These are phyloP conservation scores for Magallana nippona DNA, from an alignment of 2,888 invertebrate genomes.

Conservation along the genomic window DNA sequence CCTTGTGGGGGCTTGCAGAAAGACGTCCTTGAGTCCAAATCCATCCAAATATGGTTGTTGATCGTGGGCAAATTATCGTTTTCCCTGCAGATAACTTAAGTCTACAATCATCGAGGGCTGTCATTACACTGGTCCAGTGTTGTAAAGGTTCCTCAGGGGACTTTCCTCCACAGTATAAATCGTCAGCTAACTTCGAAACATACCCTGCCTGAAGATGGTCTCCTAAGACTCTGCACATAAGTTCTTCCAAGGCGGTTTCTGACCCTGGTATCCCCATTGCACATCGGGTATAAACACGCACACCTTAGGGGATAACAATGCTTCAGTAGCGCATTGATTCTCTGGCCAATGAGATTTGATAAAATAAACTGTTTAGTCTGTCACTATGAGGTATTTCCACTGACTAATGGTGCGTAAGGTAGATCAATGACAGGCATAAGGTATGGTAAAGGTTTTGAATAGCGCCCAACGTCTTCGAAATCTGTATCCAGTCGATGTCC, in stretches of 20 bases:
- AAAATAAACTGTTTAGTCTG: slow-evolving; percentile 60
- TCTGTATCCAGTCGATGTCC: slow-evolving; percentile 59
- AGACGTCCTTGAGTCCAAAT: slow-evolving; percentile 54
- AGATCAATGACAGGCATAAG: slow-evolving; percentile 55
- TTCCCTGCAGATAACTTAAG: too few species aligned
- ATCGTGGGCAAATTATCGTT: slow-evolving; percentile 35
- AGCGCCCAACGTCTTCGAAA: slow-evolving; percentile 58
- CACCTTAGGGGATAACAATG: slow-evolving; percentile 59
- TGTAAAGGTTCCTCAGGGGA: slow-evolving; percentile 11
- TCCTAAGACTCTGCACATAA: slow-evolving; percentile 44
- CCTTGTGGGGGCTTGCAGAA: slow-evolving; percentile 49
- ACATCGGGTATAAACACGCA: neutral
- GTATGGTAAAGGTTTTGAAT: slow-evolving; percentile 60
- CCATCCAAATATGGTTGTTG: slow-evolving; percentile 55
- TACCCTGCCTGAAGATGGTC: too few species aligned
- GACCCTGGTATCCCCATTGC: slow-evolving; percentile 62
- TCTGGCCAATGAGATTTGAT: slow-evolving; percentile 56
- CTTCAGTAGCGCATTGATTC: slow-evolving; percentile 55
- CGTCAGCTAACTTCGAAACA: neutral
- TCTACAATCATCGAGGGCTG: too few species aligned
- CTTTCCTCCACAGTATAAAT: slow-evolving; percentile 58
- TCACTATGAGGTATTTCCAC: slow-evolving; percentile 59
- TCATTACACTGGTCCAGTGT: slow-evolving; percentile 25
- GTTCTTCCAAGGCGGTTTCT: slow-evolving; percentile 59
- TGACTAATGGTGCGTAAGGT: slow-evolving; percentile 52